Conservation (phyloP, 2,797 vertebrate species). For the Liparis tanakae region DNA sequence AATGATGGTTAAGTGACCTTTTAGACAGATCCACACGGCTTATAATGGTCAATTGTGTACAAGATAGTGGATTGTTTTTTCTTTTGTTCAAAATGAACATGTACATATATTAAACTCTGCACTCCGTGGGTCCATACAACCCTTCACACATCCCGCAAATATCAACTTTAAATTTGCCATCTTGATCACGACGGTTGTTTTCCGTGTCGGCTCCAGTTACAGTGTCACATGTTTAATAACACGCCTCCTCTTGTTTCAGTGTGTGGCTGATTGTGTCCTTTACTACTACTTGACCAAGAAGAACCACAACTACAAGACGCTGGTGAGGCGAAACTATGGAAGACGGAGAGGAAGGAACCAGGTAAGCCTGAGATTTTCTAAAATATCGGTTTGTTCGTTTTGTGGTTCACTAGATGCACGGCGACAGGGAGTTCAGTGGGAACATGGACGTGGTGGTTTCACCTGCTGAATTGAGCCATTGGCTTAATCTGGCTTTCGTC, state of each 20-base stretch:
- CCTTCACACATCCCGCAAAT: background rate
- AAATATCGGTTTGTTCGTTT: background rate
- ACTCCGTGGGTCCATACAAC: background rate
- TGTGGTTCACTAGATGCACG: background rate
- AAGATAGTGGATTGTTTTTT: background rate
- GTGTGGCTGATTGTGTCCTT: conserved; percentile 95
- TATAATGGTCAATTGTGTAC: background rate
- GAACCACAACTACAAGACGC: conserved; percentile 98
- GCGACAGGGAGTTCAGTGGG: background rate
- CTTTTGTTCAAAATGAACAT: background rate
- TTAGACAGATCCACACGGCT: background rate
- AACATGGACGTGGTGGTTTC: background rate
- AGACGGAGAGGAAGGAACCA: conserved; percentile 95
- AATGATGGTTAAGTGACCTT: background rate
- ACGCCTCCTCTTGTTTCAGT: conserved; percentile 77
- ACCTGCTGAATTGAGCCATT: conserved; percentile 4
- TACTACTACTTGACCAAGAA: conserved; percentile 99
- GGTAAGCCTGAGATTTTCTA: conserved; percentile 75
- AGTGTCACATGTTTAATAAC: background rate
- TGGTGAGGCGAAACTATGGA: conserved; percentile 95
- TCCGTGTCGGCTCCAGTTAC: background rate
- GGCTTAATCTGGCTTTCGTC: background rate
- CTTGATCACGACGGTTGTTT: background rate
- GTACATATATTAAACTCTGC: background rate
- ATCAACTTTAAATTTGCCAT: background rate